phyloP scores from a whole-genome alignment of 2,113 vertebrate species.

The Pseudopipra pipra region DNA sequence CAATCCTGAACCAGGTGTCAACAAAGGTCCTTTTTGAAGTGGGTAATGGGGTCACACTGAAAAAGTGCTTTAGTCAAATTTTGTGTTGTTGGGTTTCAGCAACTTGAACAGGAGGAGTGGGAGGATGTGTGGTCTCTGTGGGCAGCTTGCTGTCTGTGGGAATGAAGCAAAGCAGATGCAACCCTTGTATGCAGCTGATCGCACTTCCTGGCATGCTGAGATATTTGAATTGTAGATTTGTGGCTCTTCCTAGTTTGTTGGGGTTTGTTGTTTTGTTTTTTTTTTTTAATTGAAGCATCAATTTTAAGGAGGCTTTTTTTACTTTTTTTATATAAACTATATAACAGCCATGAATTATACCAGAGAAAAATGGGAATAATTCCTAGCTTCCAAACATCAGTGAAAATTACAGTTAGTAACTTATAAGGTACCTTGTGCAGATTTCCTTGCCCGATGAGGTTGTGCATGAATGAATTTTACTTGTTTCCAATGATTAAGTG shows the following conservation, averaged over 20 bases:
- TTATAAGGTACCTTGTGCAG: not conserved
- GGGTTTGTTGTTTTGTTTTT: not conserved
- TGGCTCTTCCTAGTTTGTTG: not conserved
- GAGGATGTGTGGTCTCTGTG: not conserved
- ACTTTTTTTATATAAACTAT: not conserved
- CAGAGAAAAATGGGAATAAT: not conserved
- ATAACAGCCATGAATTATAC: not conserved
- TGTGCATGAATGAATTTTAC: not conserved
- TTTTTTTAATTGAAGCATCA: not conserved
- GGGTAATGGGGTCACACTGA: not conserved
- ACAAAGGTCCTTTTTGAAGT: not conserved
- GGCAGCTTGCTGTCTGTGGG: not conserved
- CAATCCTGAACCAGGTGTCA: not conserved
- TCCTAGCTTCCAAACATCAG: not conserved
- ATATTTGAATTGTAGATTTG: conserved; percentile 45
- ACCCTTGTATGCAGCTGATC: not conserved
- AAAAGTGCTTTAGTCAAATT: not conserved
- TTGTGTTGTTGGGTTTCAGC: not conserved
- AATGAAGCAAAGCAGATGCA: conserved; percentile 36
- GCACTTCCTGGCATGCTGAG: not conserved
- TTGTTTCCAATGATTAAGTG: not conserved
- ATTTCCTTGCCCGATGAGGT: not conserved
- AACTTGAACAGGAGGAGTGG: not conserved
- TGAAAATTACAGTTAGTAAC: not conserved
- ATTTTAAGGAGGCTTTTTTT: not conserved